Conservation (phyloP, 64 coral and sea anemone genomes). For the Orbicella faveolata region DNA sequence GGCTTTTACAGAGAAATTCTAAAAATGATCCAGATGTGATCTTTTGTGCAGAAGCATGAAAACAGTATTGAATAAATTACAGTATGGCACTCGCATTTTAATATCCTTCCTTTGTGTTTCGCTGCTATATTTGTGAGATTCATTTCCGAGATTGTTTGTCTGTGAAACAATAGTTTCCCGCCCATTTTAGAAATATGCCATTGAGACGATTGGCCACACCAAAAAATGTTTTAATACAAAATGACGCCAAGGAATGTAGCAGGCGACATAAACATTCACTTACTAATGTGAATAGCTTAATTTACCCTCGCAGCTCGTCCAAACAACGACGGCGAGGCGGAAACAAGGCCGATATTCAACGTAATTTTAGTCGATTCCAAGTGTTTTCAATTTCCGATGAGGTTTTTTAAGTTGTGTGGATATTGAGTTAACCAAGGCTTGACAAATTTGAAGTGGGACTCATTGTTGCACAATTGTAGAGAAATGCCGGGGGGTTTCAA, state of each 20-base stretch:
- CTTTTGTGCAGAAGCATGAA: background rate
- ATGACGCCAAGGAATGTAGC: background rate
- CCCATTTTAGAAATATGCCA: background rate
- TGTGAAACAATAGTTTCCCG: constrained; percentile 9
- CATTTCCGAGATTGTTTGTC: background rate
- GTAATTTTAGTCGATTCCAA: too few relatives aligned
- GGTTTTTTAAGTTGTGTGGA: background rate
- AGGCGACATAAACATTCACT: background rate
- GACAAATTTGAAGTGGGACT: background rate
- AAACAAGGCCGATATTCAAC: too few relatives aligned
- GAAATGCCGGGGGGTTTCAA: background rate
- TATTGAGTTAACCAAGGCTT: background rate
- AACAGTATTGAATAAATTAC: constrained; percentile 16
- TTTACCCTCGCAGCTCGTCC: too few relatives aligned
- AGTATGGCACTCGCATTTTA: background rate
- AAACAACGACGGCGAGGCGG: too few relatives aligned
- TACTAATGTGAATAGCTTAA: background rate
- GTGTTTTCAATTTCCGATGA: background rate
- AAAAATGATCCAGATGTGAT: background rate
- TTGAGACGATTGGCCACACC: background rate
- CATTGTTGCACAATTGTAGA: background rate
- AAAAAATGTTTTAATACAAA: background rate
- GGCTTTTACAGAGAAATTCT: background rate
- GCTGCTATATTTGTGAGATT: background rate
- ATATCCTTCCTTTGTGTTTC: background rate